Percentiles rank a stretch among this genome's conserved stretches.
phyloP scores from a whole-genome alignment of 1,140 invertebrate genomes.

The Homalodisca vitripennis region DNA sequence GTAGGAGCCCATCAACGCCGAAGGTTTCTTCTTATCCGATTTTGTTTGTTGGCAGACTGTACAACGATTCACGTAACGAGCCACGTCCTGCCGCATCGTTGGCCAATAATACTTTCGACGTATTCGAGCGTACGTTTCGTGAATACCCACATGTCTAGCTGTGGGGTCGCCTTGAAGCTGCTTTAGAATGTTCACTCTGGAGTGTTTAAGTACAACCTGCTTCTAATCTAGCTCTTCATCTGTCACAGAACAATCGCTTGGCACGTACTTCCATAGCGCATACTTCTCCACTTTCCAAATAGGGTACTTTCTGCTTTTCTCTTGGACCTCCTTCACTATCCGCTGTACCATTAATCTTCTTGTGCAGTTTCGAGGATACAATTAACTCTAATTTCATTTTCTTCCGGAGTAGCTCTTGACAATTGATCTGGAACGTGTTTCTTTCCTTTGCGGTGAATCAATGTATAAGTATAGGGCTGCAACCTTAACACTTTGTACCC shows the following conservation, averaged over 20 bases:
- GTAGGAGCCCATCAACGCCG: neutral
- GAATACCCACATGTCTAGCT: neutral
- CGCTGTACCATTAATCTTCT: neutral
- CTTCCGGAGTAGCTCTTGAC: neutral
- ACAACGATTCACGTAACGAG: neutral
- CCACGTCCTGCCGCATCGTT: neutral
- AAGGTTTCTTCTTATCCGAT: neutral
- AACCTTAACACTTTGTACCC: too few species aligned
- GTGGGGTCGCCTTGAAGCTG: neutral
- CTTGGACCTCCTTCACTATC: neutral
- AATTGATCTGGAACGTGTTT: neutral
- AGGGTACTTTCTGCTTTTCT: neutral
- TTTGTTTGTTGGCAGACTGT: neutral
- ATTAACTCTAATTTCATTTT: neutral
- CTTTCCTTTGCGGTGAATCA: neutral
- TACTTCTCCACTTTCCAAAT: neutral
- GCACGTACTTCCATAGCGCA: neutral
- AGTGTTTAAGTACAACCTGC: neutral
- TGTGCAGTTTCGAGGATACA: neutral
- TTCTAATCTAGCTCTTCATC: neutral
- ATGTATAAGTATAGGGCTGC: neutral
- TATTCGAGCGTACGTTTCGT: neutral
- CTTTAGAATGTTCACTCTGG: neutral
- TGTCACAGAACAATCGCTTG: neutral
- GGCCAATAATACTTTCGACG: neutral